Conservation (phyloP, 1,140 invertebrate genomes). For the Polypedilum vanderplanki region DNA sequence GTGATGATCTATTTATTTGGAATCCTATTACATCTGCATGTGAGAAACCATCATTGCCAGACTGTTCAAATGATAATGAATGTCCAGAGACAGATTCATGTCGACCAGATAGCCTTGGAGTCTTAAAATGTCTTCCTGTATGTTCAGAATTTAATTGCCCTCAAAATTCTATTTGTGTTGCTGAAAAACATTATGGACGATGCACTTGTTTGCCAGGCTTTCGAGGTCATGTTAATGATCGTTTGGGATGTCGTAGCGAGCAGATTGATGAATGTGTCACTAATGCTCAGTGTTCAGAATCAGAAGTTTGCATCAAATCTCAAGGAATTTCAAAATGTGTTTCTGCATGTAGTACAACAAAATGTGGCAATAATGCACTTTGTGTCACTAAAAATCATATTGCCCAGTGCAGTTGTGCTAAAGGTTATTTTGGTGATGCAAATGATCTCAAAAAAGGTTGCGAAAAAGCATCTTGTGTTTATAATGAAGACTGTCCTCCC, state of each 20-base stretch:
- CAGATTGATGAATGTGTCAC: constrained; percentile 66
- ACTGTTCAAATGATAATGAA: constrained; percentile 64
- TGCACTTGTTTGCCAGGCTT: constrained; percentile 75
- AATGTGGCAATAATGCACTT: constrained; percentile 76
- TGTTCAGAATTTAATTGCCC: constrained; percentile 76
- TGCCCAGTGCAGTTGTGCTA: constrained; percentile 79
- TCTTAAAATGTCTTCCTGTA: constrained; percentile 69
- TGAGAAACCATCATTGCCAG: constrained; percentile 76
- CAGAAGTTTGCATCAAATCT: constrained; percentile 59
- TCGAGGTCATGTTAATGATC: constrained; percentile 79
- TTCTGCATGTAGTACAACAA: constrained; percentile 64
- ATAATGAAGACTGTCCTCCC: constrained; percentile 71
- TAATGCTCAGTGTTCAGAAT: constrained; percentile 73
- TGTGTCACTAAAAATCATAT: constrained; percentile 82
- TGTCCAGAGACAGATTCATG: constrained; percentile 64
- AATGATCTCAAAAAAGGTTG: constrained; percentile 67
- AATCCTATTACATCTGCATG: constrained; percentile 72
- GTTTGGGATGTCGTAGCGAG: constrained; percentile 68
- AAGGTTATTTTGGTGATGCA: constrained; percentile 76
- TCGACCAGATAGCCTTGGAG: constrained; percentile 71
- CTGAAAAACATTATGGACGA: constrained; percentile 62
- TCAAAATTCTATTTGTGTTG: constrained; percentile 70
- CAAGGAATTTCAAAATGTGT: constrained; percentile 50
- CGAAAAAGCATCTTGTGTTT: constrained; percentile 71
- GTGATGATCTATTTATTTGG: constrained; percentile 67